Base-by-base conservation (phyloP, 1,140 invertebrate genomes). In the Drosophila melanica region DNA sequence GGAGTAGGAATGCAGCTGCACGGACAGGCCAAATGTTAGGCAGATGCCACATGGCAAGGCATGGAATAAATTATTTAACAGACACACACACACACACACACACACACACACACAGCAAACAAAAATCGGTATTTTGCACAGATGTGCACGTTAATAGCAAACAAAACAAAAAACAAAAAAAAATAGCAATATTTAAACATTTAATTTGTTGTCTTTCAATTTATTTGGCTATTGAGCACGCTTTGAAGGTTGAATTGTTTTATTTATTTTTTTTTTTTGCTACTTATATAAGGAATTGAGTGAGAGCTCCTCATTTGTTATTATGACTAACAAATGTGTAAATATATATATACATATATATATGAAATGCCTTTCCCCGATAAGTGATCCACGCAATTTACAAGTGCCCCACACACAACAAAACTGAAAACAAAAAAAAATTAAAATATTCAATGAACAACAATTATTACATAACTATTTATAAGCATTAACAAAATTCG, bases 21-120 rank as follows among this genome's bases (percentile, higher is more conserved):
- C 33, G 39, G 16, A 69, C 37, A n/a, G 55, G 30, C 59, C 41
- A 72, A 71, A 67, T 75, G 60, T 73, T 73, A 23, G 78, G 70
- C 66, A 71, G 75, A 78, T 82, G 78, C 62, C 35, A 27, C 57
- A 51, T 44, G 57, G 57, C 80, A 70, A 64, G 60, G 60, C 69
- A 81, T 66, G 69, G 69, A 69, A 86, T 86, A 81, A 77, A 85
- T 86, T 86, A 77, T 74, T 76, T 47, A 79, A 79, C 72, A 59
- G 59, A 78, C 48, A 70, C 39, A 53, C 65, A 45, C 14, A 30
- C n/a, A 8, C 11, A 30, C 8, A 20, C 1, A 9, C 1, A 55
- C 12, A 23, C 12, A 23, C 0, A 8, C 12, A n/a, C 2, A 35
- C 33, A n/a, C n/a, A n/a, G n/a, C n/a, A 12, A 48, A 35, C 48